Base-by-base conservation (phyloP, 1,140 invertebrate genomes). In the Drosophila novamexicana region DNA sequence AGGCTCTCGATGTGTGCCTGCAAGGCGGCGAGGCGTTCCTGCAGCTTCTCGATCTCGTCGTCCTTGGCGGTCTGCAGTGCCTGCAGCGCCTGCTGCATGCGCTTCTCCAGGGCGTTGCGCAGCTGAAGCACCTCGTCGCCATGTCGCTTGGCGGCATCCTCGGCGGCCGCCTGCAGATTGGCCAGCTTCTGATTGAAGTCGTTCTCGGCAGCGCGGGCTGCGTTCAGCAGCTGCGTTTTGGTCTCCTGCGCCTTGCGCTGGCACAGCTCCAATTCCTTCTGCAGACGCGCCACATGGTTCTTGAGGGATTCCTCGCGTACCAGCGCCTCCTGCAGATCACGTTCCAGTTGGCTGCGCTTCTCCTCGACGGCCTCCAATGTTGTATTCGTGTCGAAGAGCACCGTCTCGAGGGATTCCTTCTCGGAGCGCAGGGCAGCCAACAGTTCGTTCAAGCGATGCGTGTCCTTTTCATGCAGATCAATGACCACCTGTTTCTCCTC, bases 81-180 rank as follows among this genome's bases (percentile, higher is more conserved):
- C n/a, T 94, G 94, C 12, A 97, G 89, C 1, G 94, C 95, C 63
- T 96, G 95, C 63, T 95, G 96, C 75, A 97, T 91, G 16, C 95
- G 94, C 81, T 97, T 97, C 81, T 97, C 96, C 29, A 97, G 92
- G 1, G 94, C 93, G 63, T 94, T 93, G 40, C 95, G 93, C 8
- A 97, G 93, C 93, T 96, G 95, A 76, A 97, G 95, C 93, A 96
- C 95, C 92, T 97, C 96, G 68, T 97, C 96, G n/a, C 94, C 95
- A 10, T 97, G 92, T 90, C 97, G 97, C 70, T 94, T 95, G 32
- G 95, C 93, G 50, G 94, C 95, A 63, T 97, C 96, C 37, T 96
- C 95, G 57, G 94, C 95, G 45, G 95, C 95, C 65, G 95, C 94
- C 81, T 96, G 96, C 3, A 97, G 90, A 84, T 95, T 96, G 2